Conservation (phyloP, 2,797 vertebrate species). For the Sebastes oblongus region DNA sequence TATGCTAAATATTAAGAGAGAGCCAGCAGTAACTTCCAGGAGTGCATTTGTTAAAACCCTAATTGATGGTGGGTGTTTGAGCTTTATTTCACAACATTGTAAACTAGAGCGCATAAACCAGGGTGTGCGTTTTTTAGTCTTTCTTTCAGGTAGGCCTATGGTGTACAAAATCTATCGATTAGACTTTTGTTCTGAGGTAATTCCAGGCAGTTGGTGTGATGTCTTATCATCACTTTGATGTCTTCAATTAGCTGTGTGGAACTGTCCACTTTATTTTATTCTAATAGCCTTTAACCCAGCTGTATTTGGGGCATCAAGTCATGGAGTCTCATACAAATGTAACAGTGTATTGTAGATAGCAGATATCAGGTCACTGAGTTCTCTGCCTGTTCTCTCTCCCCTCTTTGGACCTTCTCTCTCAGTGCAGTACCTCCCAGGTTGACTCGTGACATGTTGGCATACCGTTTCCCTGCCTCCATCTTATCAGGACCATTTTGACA, state of each 20-base stretch:
- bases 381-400: constrained; percentile 28
- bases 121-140: no score
- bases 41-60: no score
- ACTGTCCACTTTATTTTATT: constrained; percentile 20
- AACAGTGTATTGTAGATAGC: constrained; percentile 35
- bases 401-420: constrained; percentile 31
- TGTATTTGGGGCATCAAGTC: constrained; percentile 16
- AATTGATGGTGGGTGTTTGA: no score
- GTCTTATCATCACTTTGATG: constrained; percentile 36
- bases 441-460: constrained; percentile 59
- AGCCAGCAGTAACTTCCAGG: no score
- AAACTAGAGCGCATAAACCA: no score
- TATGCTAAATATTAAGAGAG: no score
- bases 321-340: constrained; percentile 24
- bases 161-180: background rate
- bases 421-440: background rate
- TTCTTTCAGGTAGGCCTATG: no score
- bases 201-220: background rate
- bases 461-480: background rate
- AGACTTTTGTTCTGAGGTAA: background rate
- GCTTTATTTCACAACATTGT: no score
- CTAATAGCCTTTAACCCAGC: constrained; percentile 51
- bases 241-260: background rate
- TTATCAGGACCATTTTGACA: constrained; percentile 15
- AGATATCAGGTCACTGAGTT: constrained; percentile 70